These are phyloP conservation scores for Helicolenus hilgendorfi DNA, from an alignment of 2,797 vertebrate genomes.

Conservation along the genomic window DNA sequence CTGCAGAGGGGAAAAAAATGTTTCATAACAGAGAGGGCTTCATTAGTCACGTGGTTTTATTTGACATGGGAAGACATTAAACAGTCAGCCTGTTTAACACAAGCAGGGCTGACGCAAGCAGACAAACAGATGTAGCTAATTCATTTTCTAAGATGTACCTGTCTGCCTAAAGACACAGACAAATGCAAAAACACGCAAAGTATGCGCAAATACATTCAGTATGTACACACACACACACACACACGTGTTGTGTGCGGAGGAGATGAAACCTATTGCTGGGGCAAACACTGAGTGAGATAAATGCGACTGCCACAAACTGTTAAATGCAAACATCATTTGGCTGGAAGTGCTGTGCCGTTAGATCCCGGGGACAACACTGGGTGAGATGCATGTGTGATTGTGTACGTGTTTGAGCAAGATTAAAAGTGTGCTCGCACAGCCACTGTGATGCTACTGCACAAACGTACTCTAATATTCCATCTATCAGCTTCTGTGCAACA, in stretches of 20 bases:
- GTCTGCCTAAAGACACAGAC: background rate
- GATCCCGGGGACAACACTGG: background rate
- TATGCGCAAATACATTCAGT: background rate
- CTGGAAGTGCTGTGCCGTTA: slow-evolving; percentile 3
- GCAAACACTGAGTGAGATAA: slow-evolving; percentile 57
- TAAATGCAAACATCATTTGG: slow-evolving; percentile 56
- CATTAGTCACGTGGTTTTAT: slow-evolving; percentile 56
- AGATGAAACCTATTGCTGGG: slow-evolving; percentile 10
- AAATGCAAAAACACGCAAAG: background rate
- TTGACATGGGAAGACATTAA: slow-evolving; percentile 55
- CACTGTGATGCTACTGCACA: background rate
- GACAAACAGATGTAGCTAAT: slow-evolving; percentile 40
- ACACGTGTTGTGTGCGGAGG: background rate
- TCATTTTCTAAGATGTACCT: slow-evolving; percentile 35
- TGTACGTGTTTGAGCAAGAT: background rate
- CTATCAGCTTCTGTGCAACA: background rate
- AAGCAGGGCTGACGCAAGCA: slow-evolving; percentile 30
- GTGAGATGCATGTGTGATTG: background rate
- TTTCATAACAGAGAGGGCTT: background rate
- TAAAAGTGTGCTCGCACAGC: background rate
- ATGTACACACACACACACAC: too few relatives aligned
- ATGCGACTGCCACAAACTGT: slow-evolving; percentile 28
- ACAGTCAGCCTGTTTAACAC: slow-evolving; percentile 10
- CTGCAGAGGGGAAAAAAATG: slow-evolving; percentile 80
- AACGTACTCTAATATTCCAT: background rate